Evolutionary conservation across 1,140 invertebrate species (phyloP).

Genomic region (Anadara kagoshimensis): DNA sequence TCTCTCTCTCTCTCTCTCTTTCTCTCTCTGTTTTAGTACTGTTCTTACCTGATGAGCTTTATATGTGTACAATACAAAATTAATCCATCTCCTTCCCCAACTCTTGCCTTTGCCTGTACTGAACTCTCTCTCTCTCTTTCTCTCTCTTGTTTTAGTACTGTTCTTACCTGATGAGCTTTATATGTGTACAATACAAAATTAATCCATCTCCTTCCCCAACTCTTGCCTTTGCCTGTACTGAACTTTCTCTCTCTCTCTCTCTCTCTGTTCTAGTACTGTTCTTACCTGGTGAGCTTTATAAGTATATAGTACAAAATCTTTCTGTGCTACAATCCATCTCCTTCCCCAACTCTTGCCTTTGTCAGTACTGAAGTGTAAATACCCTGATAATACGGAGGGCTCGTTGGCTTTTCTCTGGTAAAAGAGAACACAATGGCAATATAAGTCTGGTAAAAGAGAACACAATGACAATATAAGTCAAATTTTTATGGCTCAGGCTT

Average conservation of each 20-base stretch:
- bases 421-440: slow-evolving; percentile 11
- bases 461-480: not conserved
- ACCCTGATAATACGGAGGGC: slow-evolving; percentile 77
- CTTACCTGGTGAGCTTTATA: slow-evolving; percentile 78
- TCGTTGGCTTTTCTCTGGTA: slow-evolving; percentile 78
- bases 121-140: too few relatives aligned
- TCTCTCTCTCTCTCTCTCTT: not conserved
- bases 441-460: not conserved
- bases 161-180: slow-evolving; percentile 76
- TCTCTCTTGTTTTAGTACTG: not conserved
- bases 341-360: slow-evolving; percentile 78
- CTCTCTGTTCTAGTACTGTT: not conserved
- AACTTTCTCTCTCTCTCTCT: not conserved
- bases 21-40: too few relatives aligned
- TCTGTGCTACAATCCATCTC: slow-evolving; percentile 79
- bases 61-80: slow-evolving; percentile 82
- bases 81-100: slow-evolving; percentile 80
- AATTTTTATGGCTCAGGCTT: not conserved
- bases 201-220: slow-evolving; percentile 79
- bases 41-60: too few relatives aligned
- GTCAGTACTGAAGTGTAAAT: slow-evolving; percentile 77
- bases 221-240: slow-evolving; percentile 66
- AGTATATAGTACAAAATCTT: slow-evolving; percentile 81
- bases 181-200: slow-evolving; percentile 82
- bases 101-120: too few relatives aligned